Percentiles rank a stretch among this genome's conserved stretches.
Evolutionary conservation across 2,888 invertebrate genomes (phyloP).

Genomic region (Bembecia ichneumoniformis): DNA sequence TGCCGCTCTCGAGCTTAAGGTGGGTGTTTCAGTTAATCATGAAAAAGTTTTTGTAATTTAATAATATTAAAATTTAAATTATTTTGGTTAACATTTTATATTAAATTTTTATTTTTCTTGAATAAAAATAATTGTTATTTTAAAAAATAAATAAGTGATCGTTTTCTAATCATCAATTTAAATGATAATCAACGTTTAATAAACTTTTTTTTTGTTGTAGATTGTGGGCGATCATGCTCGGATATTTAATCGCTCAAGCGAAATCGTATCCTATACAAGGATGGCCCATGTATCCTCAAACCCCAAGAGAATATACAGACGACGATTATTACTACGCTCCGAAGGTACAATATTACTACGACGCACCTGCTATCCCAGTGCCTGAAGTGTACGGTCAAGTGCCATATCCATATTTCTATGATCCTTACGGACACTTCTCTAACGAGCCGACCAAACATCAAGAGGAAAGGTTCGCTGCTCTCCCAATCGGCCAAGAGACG

Average conservation of each 20-base stretch:
- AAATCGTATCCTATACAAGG: constrained; percentile 56
- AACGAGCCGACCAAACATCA: constrained; percentile 75
- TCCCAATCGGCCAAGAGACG: constrained; percentile 78
- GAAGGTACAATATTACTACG: constrained; percentile 64
- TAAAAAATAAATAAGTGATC: neutral
- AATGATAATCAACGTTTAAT: neutral
- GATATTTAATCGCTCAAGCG: constrained; percentile 62
- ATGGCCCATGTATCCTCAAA: constrained; percentile 66
- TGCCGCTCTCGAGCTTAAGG: constrained; percentile 48
- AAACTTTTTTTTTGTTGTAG: constrained; percentile 28
- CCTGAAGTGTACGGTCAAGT: constrained; percentile 54
- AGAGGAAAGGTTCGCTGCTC: constrained; percentile 73
- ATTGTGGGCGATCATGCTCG: constrained; percentile 48
- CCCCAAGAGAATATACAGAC: constrained; percentile 62
- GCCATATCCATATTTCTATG: constrained; percentile 59
- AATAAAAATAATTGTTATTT: neutral
- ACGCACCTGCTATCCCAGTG: constrained; percentile 38
- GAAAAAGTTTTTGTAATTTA: neutral
- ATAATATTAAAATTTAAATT: neutral
- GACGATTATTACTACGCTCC: constrained; percentile 73
- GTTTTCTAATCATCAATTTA: neutral
- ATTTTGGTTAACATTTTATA: neutral
- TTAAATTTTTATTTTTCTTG: neutral
- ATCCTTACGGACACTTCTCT: constrained; percentile 64
- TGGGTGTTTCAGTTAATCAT: constrained; percentile 19